Evolutionary conservation across 2,113 vertebrate genomes (phyloP).

Genomic region (Ochotona princeps): DNA sequence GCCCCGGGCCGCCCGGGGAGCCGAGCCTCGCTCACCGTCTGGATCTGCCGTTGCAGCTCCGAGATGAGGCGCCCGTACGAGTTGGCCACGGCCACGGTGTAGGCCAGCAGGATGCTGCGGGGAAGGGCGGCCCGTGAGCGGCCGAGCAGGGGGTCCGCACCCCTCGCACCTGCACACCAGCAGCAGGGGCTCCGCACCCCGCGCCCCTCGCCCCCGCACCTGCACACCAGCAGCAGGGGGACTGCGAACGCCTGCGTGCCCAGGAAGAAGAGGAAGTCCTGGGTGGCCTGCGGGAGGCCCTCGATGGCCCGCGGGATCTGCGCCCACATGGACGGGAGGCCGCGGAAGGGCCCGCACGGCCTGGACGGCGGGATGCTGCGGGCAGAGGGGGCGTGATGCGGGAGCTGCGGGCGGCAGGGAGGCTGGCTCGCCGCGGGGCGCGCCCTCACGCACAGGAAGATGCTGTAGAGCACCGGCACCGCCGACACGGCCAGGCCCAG

Average conservation of each 20-base stretch:
- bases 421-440: no score
- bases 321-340: conserved; percentile 86
- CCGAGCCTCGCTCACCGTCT: conserved; percentile 85
- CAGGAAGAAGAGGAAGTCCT: conserved; percentile 88
- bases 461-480: conserved; percentile 88
- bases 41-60: conserved; percentile 88
- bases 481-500: conserved; percentile 89
- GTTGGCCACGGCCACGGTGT: conserved; percentile 86
- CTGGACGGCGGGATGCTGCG: conserved; percentile 90
- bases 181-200: no score
- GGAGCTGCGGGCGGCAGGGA: neutral
- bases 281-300: conserved; percentile 77
- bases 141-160: no score
- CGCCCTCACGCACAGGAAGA: conserved; percentile 85
- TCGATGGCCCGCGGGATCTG: conserved; percentile 83
- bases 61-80: conserved; percentile 89
- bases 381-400: no score
- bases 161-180: no score
- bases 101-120: conserved; percentile 89
- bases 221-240: conserved; percentile 89
- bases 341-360: conserved; percentile 91
- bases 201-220: conserved; percentile 80
- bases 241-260: conserved; percentile 91
- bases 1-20: neutral
- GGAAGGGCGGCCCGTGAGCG: neutral